These are phyloP conservation scores for Ethmia dodecea DNA, from an alignment of 2,888 invertebrate species.

Conservation along the genomic window DNA sequence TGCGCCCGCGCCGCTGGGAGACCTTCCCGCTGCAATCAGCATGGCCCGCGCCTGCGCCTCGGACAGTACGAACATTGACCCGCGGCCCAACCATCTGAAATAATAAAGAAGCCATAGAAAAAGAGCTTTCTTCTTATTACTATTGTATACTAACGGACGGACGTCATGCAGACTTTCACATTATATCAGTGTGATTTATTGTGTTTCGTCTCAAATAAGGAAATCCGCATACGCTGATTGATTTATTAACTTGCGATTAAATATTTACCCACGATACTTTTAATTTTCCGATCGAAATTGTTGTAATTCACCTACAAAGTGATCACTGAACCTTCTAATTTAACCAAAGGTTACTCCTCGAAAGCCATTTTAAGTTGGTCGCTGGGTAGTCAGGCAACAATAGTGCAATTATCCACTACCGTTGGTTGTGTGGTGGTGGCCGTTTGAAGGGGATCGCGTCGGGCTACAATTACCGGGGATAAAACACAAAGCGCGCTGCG, in stretches of 20 bases:
- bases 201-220: too few relatives aligned
- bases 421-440: conserved; percentile 53
- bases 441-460: conserved; percentile 45
- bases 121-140: too few relatives aligned
- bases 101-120: too few relatives aligned
- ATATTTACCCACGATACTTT: too few relatives aligned
- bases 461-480: conserved; percentile 65
- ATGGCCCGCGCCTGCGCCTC: conserved; percentile 85
- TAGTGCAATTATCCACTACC: conserved; percentile 69
- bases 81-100: conserved; percentile 88
- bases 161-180: too few relatives aligned
- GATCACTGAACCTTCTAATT: conserved; percentile 55
- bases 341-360: conserved; percentile 44
- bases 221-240: too few relatives aligned
- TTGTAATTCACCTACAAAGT: conserved; percentile 57
- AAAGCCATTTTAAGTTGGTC: conserved; percentile 49
- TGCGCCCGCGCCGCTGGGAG: conserved; percentile 36
- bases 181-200: too few relatives aligned
- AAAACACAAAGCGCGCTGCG: conserved; percentile 61
- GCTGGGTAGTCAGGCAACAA: conserved; percentile 53
- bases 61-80: conserved; percentile 98
- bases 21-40: conserved; percentile 49
- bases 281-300: conserved; percentile 61
- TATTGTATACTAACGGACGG: too few relatives aligned
- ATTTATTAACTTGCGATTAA: too few relatives aligned